Percentiles rank a stretch among this genome's conserved stretches.
These are phyloP conservation scores for Hipposideros larvatus DNA, from an alignment of 2,797 vertebrate genomes.

Conservation along the genomic window DNA sequence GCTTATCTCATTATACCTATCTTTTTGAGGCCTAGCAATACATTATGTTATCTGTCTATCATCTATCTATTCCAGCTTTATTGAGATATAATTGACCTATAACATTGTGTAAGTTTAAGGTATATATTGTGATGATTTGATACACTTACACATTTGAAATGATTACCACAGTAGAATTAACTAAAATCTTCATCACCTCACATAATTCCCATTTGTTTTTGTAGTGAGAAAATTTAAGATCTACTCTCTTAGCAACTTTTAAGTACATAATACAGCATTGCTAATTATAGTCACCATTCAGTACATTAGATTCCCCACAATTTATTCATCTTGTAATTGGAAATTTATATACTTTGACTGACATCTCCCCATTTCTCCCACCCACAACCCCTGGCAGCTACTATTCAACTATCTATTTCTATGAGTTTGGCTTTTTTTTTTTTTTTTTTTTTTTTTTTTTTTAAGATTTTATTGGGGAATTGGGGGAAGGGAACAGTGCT, in stretches of 20 bases:
- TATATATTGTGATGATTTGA: not conserved
- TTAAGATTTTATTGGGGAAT: no score
- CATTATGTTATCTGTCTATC: no score
- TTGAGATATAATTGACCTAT: not conserved
- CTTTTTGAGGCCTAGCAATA: not conserved
- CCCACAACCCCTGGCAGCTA: not conserved
- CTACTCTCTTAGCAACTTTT: not conserved
- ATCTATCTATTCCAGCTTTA: not conserved
- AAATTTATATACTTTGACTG: not conserved
- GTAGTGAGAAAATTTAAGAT: not conserved
- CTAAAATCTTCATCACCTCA: not conserved
- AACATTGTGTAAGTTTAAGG: not conserved
- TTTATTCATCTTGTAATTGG: not conserved
- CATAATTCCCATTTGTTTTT: not conserved
- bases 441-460: not conserved
- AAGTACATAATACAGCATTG: not conserved
- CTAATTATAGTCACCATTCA: not conserved
- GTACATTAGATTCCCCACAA: not conserved
- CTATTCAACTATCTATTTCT: not conserved
- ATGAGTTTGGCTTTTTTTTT: not conserved
- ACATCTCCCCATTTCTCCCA: not conserved
- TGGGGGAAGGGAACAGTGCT: no score
- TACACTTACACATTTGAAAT: not conserved
- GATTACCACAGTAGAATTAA: not conserved
- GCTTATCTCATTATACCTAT: not conserved